Evolutionary conservation across 2,888 invertebrate species (phyloP), one percentile per base, ranked within the genome.

Genomic region (Drosophila meridiana): DNA sequence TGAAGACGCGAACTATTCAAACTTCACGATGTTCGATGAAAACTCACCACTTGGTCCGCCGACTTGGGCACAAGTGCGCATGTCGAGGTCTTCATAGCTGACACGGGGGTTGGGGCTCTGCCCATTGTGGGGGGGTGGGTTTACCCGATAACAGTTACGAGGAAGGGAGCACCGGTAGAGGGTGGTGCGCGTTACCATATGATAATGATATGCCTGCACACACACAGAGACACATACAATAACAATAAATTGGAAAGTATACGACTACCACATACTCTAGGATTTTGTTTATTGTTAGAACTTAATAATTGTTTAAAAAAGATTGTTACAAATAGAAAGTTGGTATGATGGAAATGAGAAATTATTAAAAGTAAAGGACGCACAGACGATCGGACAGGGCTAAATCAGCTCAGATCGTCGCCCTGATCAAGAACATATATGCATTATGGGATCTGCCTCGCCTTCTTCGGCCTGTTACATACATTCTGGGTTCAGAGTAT

Each of bases 181-280:
- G 83, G 85, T 84, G 87, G 79, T 56, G 67, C 50, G 53, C 73
- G 52, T 72, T 67, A 72, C 74, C 89, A 80, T 89, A 87, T 87
- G 89, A 87, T 85, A 84, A 85, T 89, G 82, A 89, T 89, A 87
- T 88, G 88, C 57, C 63, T 26, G 65, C 45, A 59, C 57, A 59
- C 30, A 48, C 26, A 60, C 32, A 62, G 48, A 38, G 52, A 50
- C 60, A 59, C 36, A 56, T n/a, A 42, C 30, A 52, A 7, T 11
- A 7, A 36, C 34, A 48, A 32, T 20, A 56, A 64, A 2, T 2
- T 2, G 4, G 53, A 14, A 4, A 4, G 38, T 38, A 14, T 8
- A 38, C 40, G 55, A 55, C 28, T 38, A 9, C 2, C 3, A 55
- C 9, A 55, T 55, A 40, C 55, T 40, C 28, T 40, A 30, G 7